Percentiles rank a stretch among this genome's conserved stretches.
Conservation (phyloP, 2,888 invertebrate species). For the Orthosia incerta region DNA sequence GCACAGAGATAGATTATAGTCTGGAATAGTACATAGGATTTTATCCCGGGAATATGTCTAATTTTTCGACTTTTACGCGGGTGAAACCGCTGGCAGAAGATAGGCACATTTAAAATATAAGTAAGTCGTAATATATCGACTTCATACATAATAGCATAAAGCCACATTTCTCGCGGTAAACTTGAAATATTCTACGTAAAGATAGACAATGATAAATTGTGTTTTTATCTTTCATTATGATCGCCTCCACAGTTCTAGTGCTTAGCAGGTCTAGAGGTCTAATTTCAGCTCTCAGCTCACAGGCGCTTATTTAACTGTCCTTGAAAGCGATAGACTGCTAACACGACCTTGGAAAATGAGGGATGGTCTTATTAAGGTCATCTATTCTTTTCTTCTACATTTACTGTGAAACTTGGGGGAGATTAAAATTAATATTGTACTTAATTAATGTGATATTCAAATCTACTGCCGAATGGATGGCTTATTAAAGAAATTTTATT, state of each 20-base stretch:
- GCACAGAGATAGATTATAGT: too few species aligned
- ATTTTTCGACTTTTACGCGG: too few species aligned
- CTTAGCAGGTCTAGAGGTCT: constrained; percentile 14
- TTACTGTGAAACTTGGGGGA: not conserved
- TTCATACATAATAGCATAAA: not conserved
- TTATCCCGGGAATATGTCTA: too few species aligned
- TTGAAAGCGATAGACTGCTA: constrained; percentile 11
- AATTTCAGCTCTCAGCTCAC: constrained; percentile 25
- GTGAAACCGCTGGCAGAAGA: too few species aligned
- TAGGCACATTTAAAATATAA: too few species aligned
- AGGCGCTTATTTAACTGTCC: constrained; percentile 18
- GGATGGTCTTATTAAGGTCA: constrained; percentile 13
- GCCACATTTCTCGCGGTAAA: constrained; percentile 13
- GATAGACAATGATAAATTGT: constrained; percentile 50
- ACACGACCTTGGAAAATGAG: constrained; percentile 25
- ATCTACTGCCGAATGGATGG: not conserved
- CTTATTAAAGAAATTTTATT: not conserved
- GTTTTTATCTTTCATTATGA: constrained; percentile 41
- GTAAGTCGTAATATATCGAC: too few species aligned
- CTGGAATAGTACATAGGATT: too few species aligned
- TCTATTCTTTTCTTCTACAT: not conserved
- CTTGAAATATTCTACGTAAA: constrained; percentile 27
- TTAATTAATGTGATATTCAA: not conserved
- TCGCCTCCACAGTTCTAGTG: constrained; percentile 4
- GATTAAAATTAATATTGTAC: not conserved